phyloP scores from a whole-genome alignment of 2,113 vertebrate species.

The Pavo muticus region DNA sequence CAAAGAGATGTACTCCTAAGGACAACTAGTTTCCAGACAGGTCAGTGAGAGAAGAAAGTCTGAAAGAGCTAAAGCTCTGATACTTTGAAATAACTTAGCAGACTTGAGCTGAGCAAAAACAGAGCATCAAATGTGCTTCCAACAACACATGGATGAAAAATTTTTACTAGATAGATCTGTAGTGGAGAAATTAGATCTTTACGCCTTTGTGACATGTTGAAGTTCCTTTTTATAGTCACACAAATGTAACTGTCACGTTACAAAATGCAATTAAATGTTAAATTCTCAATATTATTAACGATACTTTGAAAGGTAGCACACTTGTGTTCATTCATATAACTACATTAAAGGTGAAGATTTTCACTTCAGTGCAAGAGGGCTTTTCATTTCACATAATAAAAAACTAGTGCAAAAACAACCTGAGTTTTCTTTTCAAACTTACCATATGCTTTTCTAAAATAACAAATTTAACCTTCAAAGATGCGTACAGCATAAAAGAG shows the following conservation, averaged over 20 bases:
- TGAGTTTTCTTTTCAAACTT: slow-evolving; percentile 15
- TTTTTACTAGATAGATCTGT: neutral
- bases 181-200: neutral
- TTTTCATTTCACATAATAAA: slow-evolving; percentile 28
- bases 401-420: neutral
- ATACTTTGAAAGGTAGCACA: neutral
- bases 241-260: neutral
- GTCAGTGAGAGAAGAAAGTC: neutral
- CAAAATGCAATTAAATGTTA: neutral
- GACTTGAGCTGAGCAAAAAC: neutral
- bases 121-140: neutral
- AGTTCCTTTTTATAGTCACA: neutral
- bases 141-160: neutral
- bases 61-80: neutral
- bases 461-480: slow-evolving; percentile 70
- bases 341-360: neutral
- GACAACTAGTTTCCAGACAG: neutral
- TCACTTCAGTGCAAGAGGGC: neutral
- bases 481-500: slow-evolving; percentile 49
- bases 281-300: neutral
- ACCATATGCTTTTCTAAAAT: slow-evolving; percentile 72
- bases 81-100: neutral
- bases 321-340: neutral
- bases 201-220: neutral
- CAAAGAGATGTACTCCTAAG: neutral